Evolutionary conservation across 1,140 invertebrate genomes (phyloP), one percentile per base, ranked within the genome.

Genomic region (Cotesia glomerata): DNA sequence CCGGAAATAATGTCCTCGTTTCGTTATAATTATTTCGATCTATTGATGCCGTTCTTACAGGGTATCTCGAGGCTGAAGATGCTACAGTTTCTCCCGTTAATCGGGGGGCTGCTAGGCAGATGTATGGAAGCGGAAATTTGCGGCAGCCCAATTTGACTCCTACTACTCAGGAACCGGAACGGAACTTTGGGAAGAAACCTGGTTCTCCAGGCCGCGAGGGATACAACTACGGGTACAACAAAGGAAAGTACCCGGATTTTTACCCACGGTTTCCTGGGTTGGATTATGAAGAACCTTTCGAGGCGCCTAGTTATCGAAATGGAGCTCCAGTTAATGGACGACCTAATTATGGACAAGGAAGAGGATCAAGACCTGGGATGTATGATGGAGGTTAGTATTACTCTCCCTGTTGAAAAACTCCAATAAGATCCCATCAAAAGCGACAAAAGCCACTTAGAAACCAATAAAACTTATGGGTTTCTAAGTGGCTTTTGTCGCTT

Each of bases 61-160:
- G 54, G 0, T 52, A 5, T 4, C 7, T 67, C 11, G 4, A 39
- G 34, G 32, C 11, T 18, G 54, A 16, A 16, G 77, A 78, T 36
- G 71, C 76, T 7, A 84, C 80, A 26, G 75, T 80, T 39, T 16
- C 74, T 11, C 80, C 83, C 11, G 78, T 85, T 9, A 89, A 89
- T 76, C 84, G 87, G 76, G 89, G 89, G 16, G 88, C 89, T 7
- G 89, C 89, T 2, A 81, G 89, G 5, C 88, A 89, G 79, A 89
- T 90, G 85, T 89, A 85, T 72, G 89, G 89, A n/a, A 90, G 89
- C 16, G 87, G 88, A 52, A 89, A 86, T 74, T 77, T 90, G 4
- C 82, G 89, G 14, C 83, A 86, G 26, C 80, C 82, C 3, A 26
- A 75, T 5, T 61, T 71, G 5, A 77, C 71, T 3, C 75, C 79